Evolutionary conservation across 2,113 vertebrate species (phyloP).

Genomic region (Theristicus caerulescens): DNA sequence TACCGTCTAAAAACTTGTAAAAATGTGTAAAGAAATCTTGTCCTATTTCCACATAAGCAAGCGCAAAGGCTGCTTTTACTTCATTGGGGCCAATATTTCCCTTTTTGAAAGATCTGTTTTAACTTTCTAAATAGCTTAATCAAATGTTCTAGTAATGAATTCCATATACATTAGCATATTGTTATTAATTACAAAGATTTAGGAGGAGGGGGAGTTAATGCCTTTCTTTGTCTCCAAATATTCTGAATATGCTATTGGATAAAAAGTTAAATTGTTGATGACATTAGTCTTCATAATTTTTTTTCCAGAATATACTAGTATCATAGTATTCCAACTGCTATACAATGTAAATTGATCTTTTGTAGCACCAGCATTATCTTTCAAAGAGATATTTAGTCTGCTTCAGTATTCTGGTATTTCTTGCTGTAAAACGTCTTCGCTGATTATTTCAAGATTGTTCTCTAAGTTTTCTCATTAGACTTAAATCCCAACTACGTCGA

Average conservation of each 20-base stretch:
- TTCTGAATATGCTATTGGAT: neutral
- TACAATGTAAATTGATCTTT: neutral
- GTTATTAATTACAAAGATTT: neutral
- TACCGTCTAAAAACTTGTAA: neutral
- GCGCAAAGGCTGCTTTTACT: neutral
- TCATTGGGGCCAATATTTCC: neutral
- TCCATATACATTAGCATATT: neutral
- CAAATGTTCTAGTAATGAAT: neutral
- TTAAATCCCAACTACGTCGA: neutral
- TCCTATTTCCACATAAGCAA: neutral
- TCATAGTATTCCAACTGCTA: neutral
- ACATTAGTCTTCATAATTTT: neutral
- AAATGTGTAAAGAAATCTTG: neutral
- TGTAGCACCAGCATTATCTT: neutral
- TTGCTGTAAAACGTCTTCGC: neutral
- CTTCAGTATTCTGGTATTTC: neutral
- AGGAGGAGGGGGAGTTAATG: neutral
- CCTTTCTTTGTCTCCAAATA: neutral
- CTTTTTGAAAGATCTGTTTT: neutral
- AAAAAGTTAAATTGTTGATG: neutral
- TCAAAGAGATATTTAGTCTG: neutral
- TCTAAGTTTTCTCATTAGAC: neutral
- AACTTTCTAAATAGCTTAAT: neutral
- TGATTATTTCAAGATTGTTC: neutral
- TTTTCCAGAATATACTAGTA: neutral